A percentile compares a stretch with the other conserved stretches of the same genome.
These are phyloP conservation scores for Sarcophaga caerulescens DNA, from an alignment of 2,888 invertebrate genomes.

Conservation along the genomic window DNA sequence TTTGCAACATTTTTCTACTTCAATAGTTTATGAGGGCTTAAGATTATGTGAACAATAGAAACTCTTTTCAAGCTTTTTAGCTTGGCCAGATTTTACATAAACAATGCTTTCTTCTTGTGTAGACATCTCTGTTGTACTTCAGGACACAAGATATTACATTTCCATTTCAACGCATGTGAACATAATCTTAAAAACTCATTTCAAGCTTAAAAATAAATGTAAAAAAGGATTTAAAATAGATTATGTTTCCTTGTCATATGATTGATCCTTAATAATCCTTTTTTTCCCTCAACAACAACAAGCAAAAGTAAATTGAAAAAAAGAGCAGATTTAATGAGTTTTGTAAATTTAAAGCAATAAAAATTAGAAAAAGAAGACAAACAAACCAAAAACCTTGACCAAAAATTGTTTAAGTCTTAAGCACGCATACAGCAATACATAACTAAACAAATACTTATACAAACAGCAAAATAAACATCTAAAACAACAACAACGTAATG, in stretches of 20 bases:
- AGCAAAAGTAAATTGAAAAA: constrained; percentile 11
- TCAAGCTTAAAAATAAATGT: background rate
- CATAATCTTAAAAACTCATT: background rate
- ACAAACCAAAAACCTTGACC: constrained; percentile 31
- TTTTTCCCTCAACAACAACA: background rate
- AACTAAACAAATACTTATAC: background rate
- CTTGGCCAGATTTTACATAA: too few species aligned
- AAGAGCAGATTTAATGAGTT: constrained; percentile 41
- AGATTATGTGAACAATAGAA: too few species aligned
- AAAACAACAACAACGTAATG: constrained; percentile 9
- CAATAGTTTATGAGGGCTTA: too few species aligned
- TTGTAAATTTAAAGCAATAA: constrained; percentile 26
- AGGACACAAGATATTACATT: too few species aligned
- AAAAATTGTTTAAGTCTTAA: constrained; percentile 7
- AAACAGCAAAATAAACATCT: background rate
- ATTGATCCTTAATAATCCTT: constrained; percentile 37
- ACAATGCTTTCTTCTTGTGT: too few species aligned
- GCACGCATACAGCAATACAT: background rate
- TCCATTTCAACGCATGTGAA: too few species aligned
- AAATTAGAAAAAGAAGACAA: background rate
- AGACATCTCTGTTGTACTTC: too few species aligned
- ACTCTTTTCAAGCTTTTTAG: too few species aligned
- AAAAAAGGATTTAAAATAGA: background rate
- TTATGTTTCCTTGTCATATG: background rate
- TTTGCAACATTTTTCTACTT: too few species aligned